Evolutionary conservation across 2,888 invertebrate genomes (phyloP).

Genomic region (Himalopsyche japonica): DNA sequence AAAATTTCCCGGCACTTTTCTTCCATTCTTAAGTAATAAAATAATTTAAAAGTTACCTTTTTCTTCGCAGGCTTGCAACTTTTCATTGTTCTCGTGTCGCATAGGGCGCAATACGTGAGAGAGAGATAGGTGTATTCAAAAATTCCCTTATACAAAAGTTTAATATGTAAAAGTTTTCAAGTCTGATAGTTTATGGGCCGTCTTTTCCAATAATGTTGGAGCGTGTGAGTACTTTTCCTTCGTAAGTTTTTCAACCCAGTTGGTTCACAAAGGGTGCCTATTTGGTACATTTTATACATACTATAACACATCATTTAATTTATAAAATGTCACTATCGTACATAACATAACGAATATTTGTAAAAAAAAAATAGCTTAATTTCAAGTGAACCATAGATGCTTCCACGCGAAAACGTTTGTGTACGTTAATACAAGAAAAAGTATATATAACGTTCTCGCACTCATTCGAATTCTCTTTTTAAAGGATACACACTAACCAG

Average conservation of each 20-base stretch:
- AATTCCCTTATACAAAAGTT: conserved; percentile 39
- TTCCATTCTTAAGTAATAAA: conserved; percentile 38
- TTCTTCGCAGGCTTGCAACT: conserved; percentile 19
- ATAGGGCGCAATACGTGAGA: not conserved
- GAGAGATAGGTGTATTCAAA: conserved; percentile 22
- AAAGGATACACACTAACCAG: too few relatives aligned
- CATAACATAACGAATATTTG: not conserved
- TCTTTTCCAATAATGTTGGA: conserved; percentile 41
- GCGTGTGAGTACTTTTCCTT: conserved; percentile 34
- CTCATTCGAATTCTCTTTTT: too few relatives aligned
- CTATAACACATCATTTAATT: not conserved
- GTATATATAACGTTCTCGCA: too few relatives aligned
- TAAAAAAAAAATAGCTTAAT: too few relatives aligned
- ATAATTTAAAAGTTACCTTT: conserved; percentile 39
- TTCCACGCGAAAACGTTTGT: too few relatives aligned
- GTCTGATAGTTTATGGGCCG: conserved; percentile 41
- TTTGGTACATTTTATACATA: not conserved
- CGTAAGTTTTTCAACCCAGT: conserved; percentile 26
- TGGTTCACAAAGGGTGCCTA: conserved; percentile 23
- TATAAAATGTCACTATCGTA: not conserved
- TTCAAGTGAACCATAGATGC: too few relatives aligned
- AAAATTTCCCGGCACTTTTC: conserved; percentile 21
- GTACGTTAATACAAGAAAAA: too few relatives aligned
- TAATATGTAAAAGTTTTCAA: conserved; percentile 40
- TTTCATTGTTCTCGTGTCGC: conserved; percentile 12